Conservation (phyloP, 2,888 invertebrate species). For the Osedax frankpressi region DNA sequence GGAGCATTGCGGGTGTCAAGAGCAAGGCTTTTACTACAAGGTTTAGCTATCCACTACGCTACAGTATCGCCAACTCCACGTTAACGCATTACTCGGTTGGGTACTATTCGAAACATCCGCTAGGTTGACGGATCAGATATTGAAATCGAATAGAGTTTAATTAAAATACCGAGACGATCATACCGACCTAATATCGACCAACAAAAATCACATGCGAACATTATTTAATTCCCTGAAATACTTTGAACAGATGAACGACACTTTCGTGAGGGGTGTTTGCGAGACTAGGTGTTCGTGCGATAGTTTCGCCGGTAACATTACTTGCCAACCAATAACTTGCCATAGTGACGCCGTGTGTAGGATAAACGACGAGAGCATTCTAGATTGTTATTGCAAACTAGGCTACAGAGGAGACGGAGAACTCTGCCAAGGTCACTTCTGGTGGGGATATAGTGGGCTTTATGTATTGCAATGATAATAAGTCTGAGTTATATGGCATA, state of each 20-base stretch:
- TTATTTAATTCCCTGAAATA: no score
- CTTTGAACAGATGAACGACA: not conserved
- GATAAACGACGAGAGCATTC: not conserved
- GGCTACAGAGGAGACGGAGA: conserved; percentile 1
- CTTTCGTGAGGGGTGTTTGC: not conserved
- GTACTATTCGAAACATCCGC: no score
- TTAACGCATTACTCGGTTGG: no score
- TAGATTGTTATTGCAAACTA: not conserved
- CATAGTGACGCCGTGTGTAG: not conserved
- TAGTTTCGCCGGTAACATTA: not conserved
- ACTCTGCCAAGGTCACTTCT: not conserved
- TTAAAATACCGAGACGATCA: not conserved
- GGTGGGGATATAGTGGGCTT: no score
- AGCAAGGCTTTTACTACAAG: conserved; percentile 1
- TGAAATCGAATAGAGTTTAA: not conserved
- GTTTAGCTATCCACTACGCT: no score
- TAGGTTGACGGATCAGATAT: no score
- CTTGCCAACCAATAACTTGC: not conserved
- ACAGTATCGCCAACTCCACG: no score
- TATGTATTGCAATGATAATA: no score
- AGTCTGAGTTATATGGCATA: no score
- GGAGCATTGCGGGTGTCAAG: not conserved
- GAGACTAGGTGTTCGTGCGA: not conserved
- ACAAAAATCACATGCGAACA: not conserved
- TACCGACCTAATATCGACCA: not conserved